Conservation (phyloP, 92 coral and sea anemone species). For the Parazoanthus atlanticus region DNA sequence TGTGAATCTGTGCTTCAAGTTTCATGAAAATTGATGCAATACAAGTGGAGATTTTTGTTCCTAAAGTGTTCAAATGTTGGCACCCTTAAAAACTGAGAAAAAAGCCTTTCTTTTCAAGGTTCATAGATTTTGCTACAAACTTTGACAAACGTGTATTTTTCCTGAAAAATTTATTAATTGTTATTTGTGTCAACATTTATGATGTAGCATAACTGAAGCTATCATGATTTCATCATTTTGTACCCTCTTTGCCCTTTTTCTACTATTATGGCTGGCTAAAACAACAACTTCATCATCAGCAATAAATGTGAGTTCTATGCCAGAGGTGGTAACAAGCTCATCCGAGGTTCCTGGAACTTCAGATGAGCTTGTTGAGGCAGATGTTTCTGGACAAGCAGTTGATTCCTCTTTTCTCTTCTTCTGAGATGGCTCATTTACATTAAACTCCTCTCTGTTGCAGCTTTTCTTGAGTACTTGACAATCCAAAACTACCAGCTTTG, state of each 20-base stretch:
- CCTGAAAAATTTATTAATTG: neutral
- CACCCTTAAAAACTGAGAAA: slow-evolving; percentile 3
- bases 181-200: neutral
- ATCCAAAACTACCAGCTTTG: slow-evolving; percentile 8
- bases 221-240: neutral
- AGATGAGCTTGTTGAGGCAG: neutral
- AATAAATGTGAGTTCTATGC: neutral
- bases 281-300: neutral
- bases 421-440: neutral
- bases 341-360: neutral
- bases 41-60: slow-evolving; percentile 12
- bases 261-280: neutral
- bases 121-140: neutral
- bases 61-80: neutral
- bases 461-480: slow-evolving; percentile 10
- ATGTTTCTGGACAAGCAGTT: neutral
- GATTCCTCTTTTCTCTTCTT: slow-evolving; percentile 8
- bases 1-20: neutral
- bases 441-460: neutral
- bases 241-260: neutral
- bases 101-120: neutral
- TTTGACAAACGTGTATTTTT: neutral
- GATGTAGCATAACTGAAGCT: neutral
- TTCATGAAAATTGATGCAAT: neutral
- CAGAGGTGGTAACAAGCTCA: neutral